Base-by-base conservation (phyloP, 2,888 invertebrate species). In the Pemphredon lugubris region DNA sequence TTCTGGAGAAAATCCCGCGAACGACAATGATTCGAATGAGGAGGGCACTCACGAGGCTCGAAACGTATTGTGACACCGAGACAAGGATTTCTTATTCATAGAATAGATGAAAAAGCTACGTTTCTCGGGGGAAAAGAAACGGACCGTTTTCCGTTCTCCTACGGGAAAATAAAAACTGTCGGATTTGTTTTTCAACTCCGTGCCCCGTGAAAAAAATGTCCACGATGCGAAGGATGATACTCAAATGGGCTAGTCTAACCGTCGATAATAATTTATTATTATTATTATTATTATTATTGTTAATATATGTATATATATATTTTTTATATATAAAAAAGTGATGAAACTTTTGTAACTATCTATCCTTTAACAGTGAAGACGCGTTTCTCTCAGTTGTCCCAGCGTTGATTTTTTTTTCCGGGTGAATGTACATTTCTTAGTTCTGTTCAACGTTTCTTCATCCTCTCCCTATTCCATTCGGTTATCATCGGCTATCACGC, bases 251-350 rank as follows among this genome's bases (percentile, higher is more conserved):
- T 75, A 70, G 47, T 66, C 75, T 77, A 78, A 69, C 75, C 67
- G 73, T 75, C 74, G 75, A 78, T 60, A 71, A 60, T 73, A 69
- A 69, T 75, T 65, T 59, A 75, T 75, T 61, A 59, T 72, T 48
- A 63, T 70, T 74, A 55, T 66, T 75, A 13, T 50, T 54, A 45
- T 70, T 68, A 51, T 66, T 48, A 70, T 64, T 61, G 3, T 30
- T 47, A 64, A 65, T 45, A 57, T 69, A 44, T 67, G 50, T 66
- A 53, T 65, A 37, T 61, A 53, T 61, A 48, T 75, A 58, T 73
- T 53, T 61, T 79, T 75, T 79, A 77, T 83, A 83, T 84, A 84
- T 83, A 84, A 84, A 85, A 85, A 84, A 84, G 82, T 83, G 80
- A 77, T 78, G 84, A 84, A 84, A 83, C 77, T 70, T 73, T 83